phyloP scores from a whole-genome alignment of 2,113 vertebrate genomes.

The Malurus cyaneus region DNA sequence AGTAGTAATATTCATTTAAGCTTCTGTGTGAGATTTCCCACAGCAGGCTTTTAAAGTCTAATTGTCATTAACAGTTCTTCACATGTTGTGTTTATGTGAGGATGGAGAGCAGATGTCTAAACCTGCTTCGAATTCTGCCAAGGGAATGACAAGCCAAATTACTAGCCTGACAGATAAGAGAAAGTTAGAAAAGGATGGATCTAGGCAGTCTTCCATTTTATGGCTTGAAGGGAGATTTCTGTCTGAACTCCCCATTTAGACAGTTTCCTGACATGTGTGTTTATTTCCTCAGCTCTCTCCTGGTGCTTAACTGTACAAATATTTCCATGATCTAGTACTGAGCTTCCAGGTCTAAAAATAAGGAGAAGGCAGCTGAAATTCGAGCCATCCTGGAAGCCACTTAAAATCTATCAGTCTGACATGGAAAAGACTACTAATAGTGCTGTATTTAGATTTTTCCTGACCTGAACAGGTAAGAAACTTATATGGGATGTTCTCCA shows the following conservation, averaged over 20 bases:
- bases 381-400: neutral
- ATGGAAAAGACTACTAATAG: neutral
- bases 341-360: neutral
- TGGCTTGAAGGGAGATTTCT: neutral
- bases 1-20: neutral
- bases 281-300: neutral
- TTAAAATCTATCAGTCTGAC: neutral
- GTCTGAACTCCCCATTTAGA: neutral
- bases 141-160: neutral
- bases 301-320: slow-evolving; percentile 22
- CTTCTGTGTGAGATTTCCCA: neutral
- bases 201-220: neutral
- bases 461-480: neutral
- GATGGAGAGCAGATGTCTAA: neutral
- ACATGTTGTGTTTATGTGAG: neutral
- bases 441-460: neutral
- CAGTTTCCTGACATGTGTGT: neutral
- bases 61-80: neutral
- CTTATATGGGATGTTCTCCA: neutral
- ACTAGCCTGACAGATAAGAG: neutral
- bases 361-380: slow-evolving; percentile 18
- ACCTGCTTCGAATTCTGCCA: neutral
- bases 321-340: neutral
- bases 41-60: neutral
- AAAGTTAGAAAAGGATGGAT: neutral